Base-by-base conservation (phyloP, 92 coral and sea anemone genomes). In the Phymanthus crucifer region DNA sequence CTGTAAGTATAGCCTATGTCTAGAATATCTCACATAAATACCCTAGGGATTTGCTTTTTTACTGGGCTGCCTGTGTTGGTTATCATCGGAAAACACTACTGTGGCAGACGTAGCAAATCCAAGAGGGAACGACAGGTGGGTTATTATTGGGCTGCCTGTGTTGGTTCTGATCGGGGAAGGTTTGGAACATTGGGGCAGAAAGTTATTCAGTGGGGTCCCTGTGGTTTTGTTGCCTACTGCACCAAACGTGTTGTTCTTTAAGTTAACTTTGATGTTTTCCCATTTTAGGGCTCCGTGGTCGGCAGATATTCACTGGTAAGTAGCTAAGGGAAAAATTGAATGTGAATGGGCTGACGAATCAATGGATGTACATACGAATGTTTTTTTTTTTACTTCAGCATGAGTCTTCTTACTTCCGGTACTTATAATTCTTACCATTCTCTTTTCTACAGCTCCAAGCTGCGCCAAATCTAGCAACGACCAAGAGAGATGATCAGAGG, bases 1-100 rank as follows among this genome's bases (percentile, higher is more conserved):
- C 88, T 82, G 93, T 89, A 82, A 86, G 90, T 61, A 37, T 0
- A 32, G n/a, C 21, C 35, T 33, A 7, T 26, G 6, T 16, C n/a
- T 68, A n/a, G 4, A 2, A 21, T 2, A 23, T 54, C 26, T 54
- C 26, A 27, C n/a, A 54, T 18, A 21, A 1, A 21, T 19, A 9
- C 27, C 57, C 17, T 48, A 48, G 1, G 48, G 14, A 9, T n/a
- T 38, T 38, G 45, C 10, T 11, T 38, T 38, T 38, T 11, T 38
- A 38, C 1, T 38, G 10, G 10, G 45, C 45, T 38, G 1, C 5
- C 45, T 38, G 45, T 38, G 45, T 38, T 38, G 45, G 45, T 38
- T 38, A 6, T 38, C 7, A 38, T 38, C 5, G 45, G 5, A 1
- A 38, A 38, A 38, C 45, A 38, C 45, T 0, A 38, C 10, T 38